phyloP scores from a whole-genome alignment of 1,140 invertebrate genomes.

The Tyrophagus putrescentiae region DNA sequence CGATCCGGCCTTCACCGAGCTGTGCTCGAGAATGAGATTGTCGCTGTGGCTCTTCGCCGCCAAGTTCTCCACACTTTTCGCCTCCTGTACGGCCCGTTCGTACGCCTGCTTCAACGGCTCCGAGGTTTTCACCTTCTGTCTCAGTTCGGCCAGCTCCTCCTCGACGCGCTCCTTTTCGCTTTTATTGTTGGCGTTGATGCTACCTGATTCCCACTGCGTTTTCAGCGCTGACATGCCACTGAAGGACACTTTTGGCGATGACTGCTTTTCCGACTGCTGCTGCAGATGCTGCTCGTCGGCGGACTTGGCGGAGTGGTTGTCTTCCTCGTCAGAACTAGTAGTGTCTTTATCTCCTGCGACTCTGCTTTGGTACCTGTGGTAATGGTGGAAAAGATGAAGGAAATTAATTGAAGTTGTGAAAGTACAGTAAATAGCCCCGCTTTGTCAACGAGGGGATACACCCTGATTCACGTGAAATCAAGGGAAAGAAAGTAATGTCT shows the following conservation, averaged over 20 bases:
- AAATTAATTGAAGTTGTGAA: neutral
- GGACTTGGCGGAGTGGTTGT: slow-evolving; percentile 25
- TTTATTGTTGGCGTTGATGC: neutral
- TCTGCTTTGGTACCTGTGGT: slow-evolving; percentile 25
- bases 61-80: slow-evolving; percentile 29
- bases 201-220: slow-evolving; percentile 34
- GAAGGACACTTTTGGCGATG: slow-evolving; percentile 40
- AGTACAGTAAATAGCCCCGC: no score
- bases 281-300: slow-evolving; percentile 10
- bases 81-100: slow-evolving; percentile 69
- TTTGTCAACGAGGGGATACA: no score
- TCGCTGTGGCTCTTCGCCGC: neutral
- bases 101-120: slow-evolving; percentile 62
- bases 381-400: neutral
- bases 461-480: no score
- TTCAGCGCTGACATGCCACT: slow-evolving; percentile 63
- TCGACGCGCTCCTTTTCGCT: slow-evolving; percentile 39
- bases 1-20: slow-evolving; percentile 47
- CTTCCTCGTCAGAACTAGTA: slow-evolving; percentile 25
- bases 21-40: slow-evolving; percentile 31
- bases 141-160: slow-evolving; percentile 67
- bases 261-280: neutral
- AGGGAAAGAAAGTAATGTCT: neutral
- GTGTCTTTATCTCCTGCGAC: slow-evolving; percentile 32
- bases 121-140: slow-evolving; percentile 32